Conservation (phyloP, 2,113 vertebrate species). For the Ranitomeya variabilis region DNA sequence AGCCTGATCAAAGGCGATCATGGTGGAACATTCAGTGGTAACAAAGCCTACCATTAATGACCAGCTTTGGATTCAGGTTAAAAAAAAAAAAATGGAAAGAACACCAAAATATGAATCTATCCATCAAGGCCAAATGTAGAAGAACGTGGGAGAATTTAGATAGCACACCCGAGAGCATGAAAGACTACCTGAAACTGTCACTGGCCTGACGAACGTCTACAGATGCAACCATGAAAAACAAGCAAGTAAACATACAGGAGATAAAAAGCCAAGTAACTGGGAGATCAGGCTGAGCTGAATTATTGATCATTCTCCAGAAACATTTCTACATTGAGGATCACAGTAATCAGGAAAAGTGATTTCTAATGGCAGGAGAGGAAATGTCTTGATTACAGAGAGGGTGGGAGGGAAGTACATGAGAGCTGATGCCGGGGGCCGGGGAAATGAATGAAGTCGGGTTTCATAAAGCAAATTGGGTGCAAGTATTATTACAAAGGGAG, state of each 20-base stretch:
- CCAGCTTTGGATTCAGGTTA: not conserved
- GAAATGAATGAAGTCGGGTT: not conserved
- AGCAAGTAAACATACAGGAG: not conserved
- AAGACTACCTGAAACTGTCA: not conserved
- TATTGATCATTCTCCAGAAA: slow-evolving; percentile 51
- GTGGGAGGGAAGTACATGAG: slow-evolving; percentile 4
- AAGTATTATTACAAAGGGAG: not conserved
- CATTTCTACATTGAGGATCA: slow-evolving; percentile 43
- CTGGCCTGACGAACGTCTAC: not conserved
- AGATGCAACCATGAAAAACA: not conserved
- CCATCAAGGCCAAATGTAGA: too few species aligned
- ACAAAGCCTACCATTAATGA: not conserved
- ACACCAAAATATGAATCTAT: not conserved
- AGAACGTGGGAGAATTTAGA: not conserved
- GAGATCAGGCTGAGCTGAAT: slow-evolving; percentile 25
- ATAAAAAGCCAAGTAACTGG: not conserved
- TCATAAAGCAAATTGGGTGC: not conserved
- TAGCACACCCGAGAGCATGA: not conserved
- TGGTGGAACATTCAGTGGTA: not conserved
- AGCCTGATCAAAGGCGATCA: not conserved
- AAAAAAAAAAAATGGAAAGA: not conserved
- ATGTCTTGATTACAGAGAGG: slow-evolving; percentile 42
- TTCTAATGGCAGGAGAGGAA: slow-evolving; percentile 43
- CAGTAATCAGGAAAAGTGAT: slow-evolving; percentile 53
- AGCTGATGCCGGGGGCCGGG: not conserved